phyloP scores from a whole-genome alignment of 2,888 invertebrate genomes.

The Dusona sp. region DNA sequence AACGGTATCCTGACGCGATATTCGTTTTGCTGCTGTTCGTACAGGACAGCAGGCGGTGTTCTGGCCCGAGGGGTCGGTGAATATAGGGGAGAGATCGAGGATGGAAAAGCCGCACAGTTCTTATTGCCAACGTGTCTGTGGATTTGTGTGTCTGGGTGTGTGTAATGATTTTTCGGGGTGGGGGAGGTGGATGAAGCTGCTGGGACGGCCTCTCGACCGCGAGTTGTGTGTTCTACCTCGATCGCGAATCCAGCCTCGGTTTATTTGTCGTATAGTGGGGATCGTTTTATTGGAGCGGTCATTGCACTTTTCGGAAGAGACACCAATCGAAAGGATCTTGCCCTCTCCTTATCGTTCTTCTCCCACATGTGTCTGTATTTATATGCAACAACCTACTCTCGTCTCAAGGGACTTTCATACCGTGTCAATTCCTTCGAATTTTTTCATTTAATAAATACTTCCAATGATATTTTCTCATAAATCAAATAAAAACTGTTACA shows the following conservation, averaged over 20 bases:
- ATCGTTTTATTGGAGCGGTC: constrained; percentile 84
- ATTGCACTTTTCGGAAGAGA: constrained; percentile 80
- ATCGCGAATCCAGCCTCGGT: constrained; percentile 40
- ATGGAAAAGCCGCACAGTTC: constrained; percentile 47
- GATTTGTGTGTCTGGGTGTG: constrained; percentile 68
- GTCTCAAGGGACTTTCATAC: neutral
- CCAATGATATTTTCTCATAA: no score
- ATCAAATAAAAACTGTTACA: no score
- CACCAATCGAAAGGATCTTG: constrained; percentile 75
- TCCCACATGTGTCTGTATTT: neutral
- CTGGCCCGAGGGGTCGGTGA: constrained; percentile 43
- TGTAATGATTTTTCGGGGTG: constrained; percentile 78
- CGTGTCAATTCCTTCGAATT: neutral
- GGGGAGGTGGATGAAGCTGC: constrained; percentile 71
- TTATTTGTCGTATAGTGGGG: constrained; percentile 63
- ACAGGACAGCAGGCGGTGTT: constrained; percentile 48
- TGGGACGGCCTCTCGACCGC: constrained; percentile 56
- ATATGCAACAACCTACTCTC: neutral
- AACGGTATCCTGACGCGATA: constrained; percentile 82
- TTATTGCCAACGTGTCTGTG: constrained; percentile 75
- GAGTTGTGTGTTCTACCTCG: constrained; percentile 35
- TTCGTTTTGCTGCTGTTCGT: constrained; percentile 73
- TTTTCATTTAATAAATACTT: neutral
- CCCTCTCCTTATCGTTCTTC: constrained; percentile 59
- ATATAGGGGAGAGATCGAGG: constrained; percentile 31